phyloP scores from a whole-genome alignment of 2,888 invertebrate genomes.

The Girardia tigrina region DNA sequence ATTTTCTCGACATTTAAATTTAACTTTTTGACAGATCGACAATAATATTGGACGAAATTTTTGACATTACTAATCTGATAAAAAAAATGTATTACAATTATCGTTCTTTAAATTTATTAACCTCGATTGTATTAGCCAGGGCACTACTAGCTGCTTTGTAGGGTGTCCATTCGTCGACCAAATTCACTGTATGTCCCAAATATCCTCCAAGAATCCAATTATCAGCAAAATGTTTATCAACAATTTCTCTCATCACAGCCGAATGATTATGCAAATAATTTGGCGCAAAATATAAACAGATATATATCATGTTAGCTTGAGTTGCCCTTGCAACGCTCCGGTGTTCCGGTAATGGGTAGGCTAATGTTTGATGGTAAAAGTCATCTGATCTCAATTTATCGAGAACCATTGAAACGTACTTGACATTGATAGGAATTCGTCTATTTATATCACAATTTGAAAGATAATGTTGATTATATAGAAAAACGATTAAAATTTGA shows the following conservation, averaged over 20 bases:
- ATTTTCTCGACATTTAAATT: conserved; percentile 43
- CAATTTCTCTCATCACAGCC: conserved; percentile 87
- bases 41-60: not conserved
- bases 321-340: conserved; percentile 74
- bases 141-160: conserved; percentile 83
- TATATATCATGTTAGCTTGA: conserved; percentile 75
- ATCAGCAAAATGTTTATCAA: conserved; percentile 88
- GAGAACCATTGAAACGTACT: conserved; percentile 69
- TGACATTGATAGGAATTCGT: conserved; percentile 63
- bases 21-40: conserved; percentile 32
- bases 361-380: conserved; percentile 70
- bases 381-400: conserved; percentile 82
- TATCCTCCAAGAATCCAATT: conserved; percentile 68
- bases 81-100: too few species aligned
- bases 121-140: conserved; percentile 67
- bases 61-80: not conserved
- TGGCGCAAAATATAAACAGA: conserved; percentile 78
- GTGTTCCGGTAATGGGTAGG: conserved; percentile 82
- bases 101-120: too few species aligned
- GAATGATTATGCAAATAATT: conserved; percentile 67
- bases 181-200: conserved; percentile 81
- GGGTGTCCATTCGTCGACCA: conserved; percentile 80
- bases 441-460: too few species aligned
- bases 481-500: too few species aligned
- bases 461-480: too few species aligned